Percentiles rank a stretch among this genome's conserved stretches.
Evolutionary conservation across 2,888 invertebrate genomes (phyloP).

Genomic region (Priocnemis perturbator): DNA sequence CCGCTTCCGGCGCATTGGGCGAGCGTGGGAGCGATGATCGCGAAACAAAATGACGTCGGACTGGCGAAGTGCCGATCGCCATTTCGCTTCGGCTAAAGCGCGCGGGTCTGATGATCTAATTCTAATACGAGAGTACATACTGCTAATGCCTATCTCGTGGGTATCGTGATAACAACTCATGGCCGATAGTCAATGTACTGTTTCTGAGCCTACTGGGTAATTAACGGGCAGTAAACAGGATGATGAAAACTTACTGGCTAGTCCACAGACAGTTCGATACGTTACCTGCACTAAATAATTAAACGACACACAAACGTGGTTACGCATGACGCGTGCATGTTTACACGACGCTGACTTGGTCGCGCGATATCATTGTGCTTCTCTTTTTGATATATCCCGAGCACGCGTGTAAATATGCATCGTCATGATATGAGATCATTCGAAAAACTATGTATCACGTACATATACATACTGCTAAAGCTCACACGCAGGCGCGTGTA

Average conservation of each 20-base stretch:
- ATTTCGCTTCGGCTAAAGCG: conserved; percentile 31
- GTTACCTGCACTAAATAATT: conserved; percentile 59
- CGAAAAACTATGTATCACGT: conserved; percentile 13
- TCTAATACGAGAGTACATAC: too few species aligned
- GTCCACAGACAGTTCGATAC: conserved; percentile 63
- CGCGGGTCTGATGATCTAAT: conserved; percentile 33
- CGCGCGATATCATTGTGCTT: not conserved
- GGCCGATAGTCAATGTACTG: conserved; percentile 41
- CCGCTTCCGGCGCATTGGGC: conserved; percentile 3
- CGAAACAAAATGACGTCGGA: not conserved
- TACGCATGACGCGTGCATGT: conserved; percentile 19
- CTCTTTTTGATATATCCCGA: not conserved
- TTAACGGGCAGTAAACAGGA: conserved; percentile 25
- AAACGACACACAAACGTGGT: conserved; percentile 22
- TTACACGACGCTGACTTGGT: conserved; percentile 10
- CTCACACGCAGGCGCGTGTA: conserved; percentile 9
- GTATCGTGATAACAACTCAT: conserved; percentile 32
- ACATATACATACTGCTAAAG: conserved; percentile 13
- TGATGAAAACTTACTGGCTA: conserved; percentile 53
- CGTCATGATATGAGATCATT: not conserved
- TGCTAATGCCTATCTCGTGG: conserved; percentile 32
- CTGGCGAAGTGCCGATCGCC: conserved; percentile 14
- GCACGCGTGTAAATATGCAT: not conserved
- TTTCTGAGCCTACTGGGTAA: conserved; percentile 36
- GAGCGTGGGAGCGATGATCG: not conserved